phyloP scores from a whole-genome alignment of 2,797 vertebrate species.

The Enteromius anoplus region DNA sequence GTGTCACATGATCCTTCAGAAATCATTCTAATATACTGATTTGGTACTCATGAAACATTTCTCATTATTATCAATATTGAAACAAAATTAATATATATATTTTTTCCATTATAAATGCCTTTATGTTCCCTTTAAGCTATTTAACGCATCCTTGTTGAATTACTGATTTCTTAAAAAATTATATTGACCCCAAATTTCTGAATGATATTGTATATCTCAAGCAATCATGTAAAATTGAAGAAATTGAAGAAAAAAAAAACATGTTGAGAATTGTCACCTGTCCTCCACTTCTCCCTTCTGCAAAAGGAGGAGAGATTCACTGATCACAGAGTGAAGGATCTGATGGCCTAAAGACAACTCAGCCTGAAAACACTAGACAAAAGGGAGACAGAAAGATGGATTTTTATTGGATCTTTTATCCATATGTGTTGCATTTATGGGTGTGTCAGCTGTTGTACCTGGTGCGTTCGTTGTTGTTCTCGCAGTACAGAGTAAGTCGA shows the following conservation, averaged over 20 bases:
- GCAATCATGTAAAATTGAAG: not conserved
- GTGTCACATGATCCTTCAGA: not conserved
- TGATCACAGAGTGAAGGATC: slow-evolving; percentile 84
- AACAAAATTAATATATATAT: not conserved
- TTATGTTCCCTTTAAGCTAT: not conserved
- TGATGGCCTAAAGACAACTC: slow-evolving; percentile 86
- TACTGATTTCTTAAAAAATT: not conserved
- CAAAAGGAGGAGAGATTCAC: slow-evolving; percentile 82
- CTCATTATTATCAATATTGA: not conserved
- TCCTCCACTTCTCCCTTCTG: slow-evolving; percentile 83
- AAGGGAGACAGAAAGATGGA: not conserved
- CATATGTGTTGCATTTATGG: not conserved
- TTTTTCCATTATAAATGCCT: not conserved
- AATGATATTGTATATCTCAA: not conserved
- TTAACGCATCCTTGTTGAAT: not conserved
- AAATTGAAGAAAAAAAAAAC: not conserved
- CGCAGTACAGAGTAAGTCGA: slow-evolving; percentile 76
- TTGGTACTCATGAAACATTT: not conserved
- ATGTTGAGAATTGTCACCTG: slow-evolving; percentile 73
- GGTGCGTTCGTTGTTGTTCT: slow-evolving; percentile 84
- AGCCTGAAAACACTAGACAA: slow-evolving; percentile 84
- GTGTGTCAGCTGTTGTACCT: slow-evolving; percentile 73
- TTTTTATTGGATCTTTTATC: not conserved
- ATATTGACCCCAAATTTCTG: not conserved
- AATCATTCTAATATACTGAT: not conserved